Evolutionary conservation across 92 coral and sea anemone species (phyloP).

Genomic region (Parazoanthus darwini): DNA sequence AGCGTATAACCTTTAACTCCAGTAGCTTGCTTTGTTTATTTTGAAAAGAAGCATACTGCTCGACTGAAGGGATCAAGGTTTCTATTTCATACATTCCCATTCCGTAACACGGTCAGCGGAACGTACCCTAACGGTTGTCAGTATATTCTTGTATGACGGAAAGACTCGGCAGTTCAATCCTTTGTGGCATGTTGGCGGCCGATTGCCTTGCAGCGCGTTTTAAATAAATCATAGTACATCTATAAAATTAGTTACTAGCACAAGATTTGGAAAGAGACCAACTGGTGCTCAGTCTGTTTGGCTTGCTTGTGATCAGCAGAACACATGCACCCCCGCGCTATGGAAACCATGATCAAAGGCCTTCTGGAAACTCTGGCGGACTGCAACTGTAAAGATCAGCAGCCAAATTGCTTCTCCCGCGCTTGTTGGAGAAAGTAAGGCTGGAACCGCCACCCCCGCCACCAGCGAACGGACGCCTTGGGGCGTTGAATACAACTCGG

Average conservation of each 20-base stretch:
- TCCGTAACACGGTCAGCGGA: no score
- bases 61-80: no score
- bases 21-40: no score
- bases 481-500: conserved; percentile 31
- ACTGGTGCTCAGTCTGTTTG: not conserved
- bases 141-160: no score
- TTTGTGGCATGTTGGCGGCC: not conserved
- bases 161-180: no score
- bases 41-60: no score
- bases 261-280: not conserved
- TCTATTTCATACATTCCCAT: no score
- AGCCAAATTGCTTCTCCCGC: conserved; percentile 25
- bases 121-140: no score
- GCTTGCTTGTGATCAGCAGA: not conserved
- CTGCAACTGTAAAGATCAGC: conserved; percentile 21
- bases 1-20: no score
- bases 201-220: not conserved
- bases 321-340: not conserved
- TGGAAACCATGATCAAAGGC: not conserved
- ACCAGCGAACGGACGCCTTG: conserved; percentile 29
- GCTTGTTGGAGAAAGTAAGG: conserved; percentile 7
- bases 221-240: not conserved
- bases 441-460: not conserved
- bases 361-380: conserved; percentile 40
- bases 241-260: no score